phyloP scores from a whole-genome alignment of 2,888 invertebrate species.

The Dione vanillae region DNA sequence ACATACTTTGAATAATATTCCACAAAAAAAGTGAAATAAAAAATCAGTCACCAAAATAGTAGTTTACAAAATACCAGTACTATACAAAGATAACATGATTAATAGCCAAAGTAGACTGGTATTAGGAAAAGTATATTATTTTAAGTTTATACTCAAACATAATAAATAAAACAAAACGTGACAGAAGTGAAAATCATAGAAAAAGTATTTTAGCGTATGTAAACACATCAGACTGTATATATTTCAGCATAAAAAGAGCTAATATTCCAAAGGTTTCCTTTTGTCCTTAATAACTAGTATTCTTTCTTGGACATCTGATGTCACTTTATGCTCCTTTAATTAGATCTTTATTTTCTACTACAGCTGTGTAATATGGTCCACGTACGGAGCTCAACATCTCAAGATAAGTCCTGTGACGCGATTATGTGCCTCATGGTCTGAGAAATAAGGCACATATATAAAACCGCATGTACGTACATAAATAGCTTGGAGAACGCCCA shows the following conservation, averaged over 20 bases:
- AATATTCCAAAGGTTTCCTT: constrained; percentile 16
- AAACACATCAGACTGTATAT: constrained; percentile 6
- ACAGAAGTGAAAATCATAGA: background rate
- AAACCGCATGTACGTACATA: constrained; percentile 32
- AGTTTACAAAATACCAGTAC: too few relatives aligned
- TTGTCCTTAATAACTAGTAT: constrained; percentile 39
- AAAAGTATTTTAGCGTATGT: constrained; percentile 6
- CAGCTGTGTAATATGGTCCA: constrained; percentile 43
- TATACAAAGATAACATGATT: too few relatives aligned
- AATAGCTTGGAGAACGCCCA: constrained; percentile 46
- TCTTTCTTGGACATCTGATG: constrained; percentile 41
- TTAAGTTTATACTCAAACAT: too few relatives aligned
- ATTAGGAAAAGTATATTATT: too few relatives aligned
- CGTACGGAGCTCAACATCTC: constrained; percentile 21
- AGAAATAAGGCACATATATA: constrained; percentile 2
- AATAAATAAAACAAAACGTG: background rate
- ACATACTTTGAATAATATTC: too few relatives aligned
- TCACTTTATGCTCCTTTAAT: constrained; percentile 45
- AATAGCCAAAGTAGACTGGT: too few relatives aligned
- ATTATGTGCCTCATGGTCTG: constrained; percentile 23
- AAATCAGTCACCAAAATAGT: too few relatives aligned
- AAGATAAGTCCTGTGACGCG: background rate
- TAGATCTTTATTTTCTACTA: constrained; percentile 43
- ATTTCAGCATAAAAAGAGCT: constrained; percentile 11
- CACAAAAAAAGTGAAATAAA: too few relatives aligned